These are phyloP conservation scores for Lampropteryx suffumata DNA, from an alignment of 2,888 invertebrate genomes.

Conservation along the genomic window DNA sequence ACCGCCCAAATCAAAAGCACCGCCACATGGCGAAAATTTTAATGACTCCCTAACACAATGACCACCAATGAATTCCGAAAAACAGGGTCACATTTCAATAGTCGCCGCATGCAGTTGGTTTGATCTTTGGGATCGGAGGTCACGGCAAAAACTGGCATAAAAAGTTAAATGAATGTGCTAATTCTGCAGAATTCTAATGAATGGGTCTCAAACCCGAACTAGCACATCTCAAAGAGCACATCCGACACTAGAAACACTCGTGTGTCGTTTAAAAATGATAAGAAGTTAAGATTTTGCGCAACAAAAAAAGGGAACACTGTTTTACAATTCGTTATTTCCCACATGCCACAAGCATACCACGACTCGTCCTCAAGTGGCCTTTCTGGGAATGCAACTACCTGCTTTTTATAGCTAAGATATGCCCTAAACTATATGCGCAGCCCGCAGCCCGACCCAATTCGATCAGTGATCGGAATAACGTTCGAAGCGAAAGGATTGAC, in stretches of 20 bases:
- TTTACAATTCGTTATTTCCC: conserved; percentile 47
- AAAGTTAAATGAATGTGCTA: conserved; percentile 50
- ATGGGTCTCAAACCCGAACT: conserved; percentile 24
- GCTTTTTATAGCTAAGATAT: conserved; percentile 70
- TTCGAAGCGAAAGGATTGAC: conserved; percentile 42
- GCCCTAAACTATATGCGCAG: conserved; percentile 56
- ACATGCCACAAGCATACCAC: conserved; percentile 36
- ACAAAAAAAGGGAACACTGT: conserved; percentile 52
- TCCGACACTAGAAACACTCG: too few species aligned
- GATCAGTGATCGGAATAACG: conserved; percentile 55
- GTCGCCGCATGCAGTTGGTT: conserved; percentile 55
- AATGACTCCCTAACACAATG: conserved; percentile 38
- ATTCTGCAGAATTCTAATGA: conserved; percentile 42
- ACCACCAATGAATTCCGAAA: conserved; percentile 55
- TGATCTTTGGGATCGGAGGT: conserved; percentile 46
- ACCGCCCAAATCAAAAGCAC: conserved; percentile 20
- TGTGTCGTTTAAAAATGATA: too few species aligned
- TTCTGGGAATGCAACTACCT: conserved; percentile 78
- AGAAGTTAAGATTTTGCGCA: conserved; percentile 51
- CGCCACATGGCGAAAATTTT: conserved; percentile 32
- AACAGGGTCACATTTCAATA: conserved; percentile 56
- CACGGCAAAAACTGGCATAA: conserved; percentile 43
- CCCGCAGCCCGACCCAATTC: conserved; percentile 56
- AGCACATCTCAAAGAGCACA: too few species aligned
- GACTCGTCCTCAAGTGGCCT: conserved; percentile 56